Evolutionary conservation across 2,113 vertebrate species (phyloP), one percentile per base, ranked within the genome.

Genomic region (Takifugu bimaculatus): DNA sequence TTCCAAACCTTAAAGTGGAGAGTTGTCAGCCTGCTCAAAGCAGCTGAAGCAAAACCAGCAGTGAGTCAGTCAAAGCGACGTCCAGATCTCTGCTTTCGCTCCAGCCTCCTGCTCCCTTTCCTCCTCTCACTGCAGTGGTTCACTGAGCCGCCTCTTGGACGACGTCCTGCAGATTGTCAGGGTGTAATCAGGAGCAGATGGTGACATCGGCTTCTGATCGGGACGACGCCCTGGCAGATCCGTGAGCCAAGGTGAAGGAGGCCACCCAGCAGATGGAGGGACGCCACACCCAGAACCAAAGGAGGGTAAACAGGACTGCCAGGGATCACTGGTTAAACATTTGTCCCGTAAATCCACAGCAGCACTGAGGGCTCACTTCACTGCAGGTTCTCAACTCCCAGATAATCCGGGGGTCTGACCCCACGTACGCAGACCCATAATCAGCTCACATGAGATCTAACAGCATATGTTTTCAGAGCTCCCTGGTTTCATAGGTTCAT

Each of bases 231-330:
- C 60, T 63, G 63, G 54, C 68, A 64, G 60, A 75, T 84, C 78
- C 26, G 64, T 66, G 72, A 79, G 58, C 39, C 4, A 51, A 42
- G 47, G 64, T 32, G 13, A 60, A 55, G 55, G 49, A 62, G 71
- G 75, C 60, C 75, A 63, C 58, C 56, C 70, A 54, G 44, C 79
- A 75, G 80, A 76, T 67, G 75, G 73, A 70, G 47, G n/a, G 43
- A 42, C 55, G 44, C 82, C 87, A 87, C 87, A 84, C 87, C 87
- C 77, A 77, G 57, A 78, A 78, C 59, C 49, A 63, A 20, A 66
- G 62, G 70, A 86, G 70, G 53, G 78, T 67, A 84, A 87, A 86
- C 27, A 82, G 49, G 52, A 63, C 59, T 60, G 72, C 57, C 70
- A 70, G 29, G 56, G 61, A 79, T 80, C 79, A 58, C 67, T 69